phyloP scores from a whole-genome alignment of 1,140 invertebrate genomes.

The Ylistrum balloti region DNA sequence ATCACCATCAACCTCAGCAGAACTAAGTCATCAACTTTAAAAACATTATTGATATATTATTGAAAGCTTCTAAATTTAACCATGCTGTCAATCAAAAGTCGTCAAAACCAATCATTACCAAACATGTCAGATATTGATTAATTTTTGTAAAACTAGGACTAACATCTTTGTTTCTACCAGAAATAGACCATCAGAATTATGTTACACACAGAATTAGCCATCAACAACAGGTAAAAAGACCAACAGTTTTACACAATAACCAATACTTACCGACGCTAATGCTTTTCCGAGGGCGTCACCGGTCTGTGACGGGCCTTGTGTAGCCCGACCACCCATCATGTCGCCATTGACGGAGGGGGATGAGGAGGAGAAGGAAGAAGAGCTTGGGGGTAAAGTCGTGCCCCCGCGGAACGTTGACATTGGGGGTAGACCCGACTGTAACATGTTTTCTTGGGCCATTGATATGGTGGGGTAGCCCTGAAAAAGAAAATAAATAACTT shows the following conservation, averaged over 20 bases:
- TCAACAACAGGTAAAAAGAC: too few relatives aligned
- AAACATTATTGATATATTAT: too few relatives aligned
- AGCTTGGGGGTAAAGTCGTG: slow-evolving; percentile 76
- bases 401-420: slow-evolving; percentile 94
- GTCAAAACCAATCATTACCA: too few relatives aligned
- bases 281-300: slow-evolving; percentile 91
- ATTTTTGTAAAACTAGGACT: too few relatives aligned
- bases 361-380: slow-evolving; percentile 73
- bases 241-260: too few relatives aligned
- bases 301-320: slow-evolving; percentile 82
- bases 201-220: too few relatives aligned
- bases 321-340: slow-evolving; percentile 83
- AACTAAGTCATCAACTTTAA: too few relatives aligned
- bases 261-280: slow-evolving; percentile 87
- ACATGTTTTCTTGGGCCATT: slow-evolving; percentile 86
- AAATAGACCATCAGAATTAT: slow-evolving; percentile 25
- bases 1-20: too few relatives aligned
- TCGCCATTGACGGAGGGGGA: slow-evolving; percentile 76
- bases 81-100: too few relatives aligned
- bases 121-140: too few relatives aligned
- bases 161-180: background rate
- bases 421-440: slow-evolving; percentile 91
- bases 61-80: too few relatives aligned
- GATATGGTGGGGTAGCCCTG: slow-evolving; percentile 84
- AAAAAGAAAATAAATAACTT: slow-evolving; percentile 57